Evolutionary conservation across 2,113 vertebrate species (phyloP), one percentile per base, ranked within the genome.

Genomic region (Notiomystis cincta): DNA sequence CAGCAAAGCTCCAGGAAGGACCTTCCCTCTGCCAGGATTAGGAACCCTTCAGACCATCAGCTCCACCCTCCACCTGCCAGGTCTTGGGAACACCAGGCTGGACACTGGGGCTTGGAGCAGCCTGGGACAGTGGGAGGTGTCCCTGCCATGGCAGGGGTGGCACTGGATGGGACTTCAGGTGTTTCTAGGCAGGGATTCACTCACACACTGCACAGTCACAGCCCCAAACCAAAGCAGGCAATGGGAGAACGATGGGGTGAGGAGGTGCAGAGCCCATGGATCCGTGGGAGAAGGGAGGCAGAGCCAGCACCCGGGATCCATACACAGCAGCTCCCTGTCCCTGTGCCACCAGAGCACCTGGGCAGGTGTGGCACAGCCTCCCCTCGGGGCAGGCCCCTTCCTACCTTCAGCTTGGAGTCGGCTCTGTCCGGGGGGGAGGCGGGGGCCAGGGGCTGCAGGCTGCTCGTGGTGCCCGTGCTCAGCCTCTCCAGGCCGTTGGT

Each of bases 401-500:
- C 84, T 95, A 99, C 99, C 98, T 99, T 99, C 62, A 97, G 89
- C 90, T 95, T 98, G 3, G 95, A 5, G 10, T 99, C 98, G 0
- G 44, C 89, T 73, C 98, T 98, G 30, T 97, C 97, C 13, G 33
- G 70, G n/a, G 98, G 98, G 58, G 97, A 62, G 8, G 97, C 97
- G 0, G 97, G 98, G 12, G 90, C 62, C 95, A 98, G 95, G 1
- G 98, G 97, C 82, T 98, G 98, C 58, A 98, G 8, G 1, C 93
- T 91, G 67, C 97, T 95, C 0, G 96, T 94, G 18, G 97, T 98
- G 94, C 97, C 98, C 0, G 98, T 98, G 96, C 98, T 98, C 83
- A 99, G 98, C 96, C 98, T 99, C 97, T 99, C 99, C 94, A 99
- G 97, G 45, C 98, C 98, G 2, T 98, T 98, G 97, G 96, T 98